These are phyloP conservation scores for Dryocosmus kuriphilus DNA, from an alignment of 2,888 invertebrate species.

Conservation along the genomic window DNA sequence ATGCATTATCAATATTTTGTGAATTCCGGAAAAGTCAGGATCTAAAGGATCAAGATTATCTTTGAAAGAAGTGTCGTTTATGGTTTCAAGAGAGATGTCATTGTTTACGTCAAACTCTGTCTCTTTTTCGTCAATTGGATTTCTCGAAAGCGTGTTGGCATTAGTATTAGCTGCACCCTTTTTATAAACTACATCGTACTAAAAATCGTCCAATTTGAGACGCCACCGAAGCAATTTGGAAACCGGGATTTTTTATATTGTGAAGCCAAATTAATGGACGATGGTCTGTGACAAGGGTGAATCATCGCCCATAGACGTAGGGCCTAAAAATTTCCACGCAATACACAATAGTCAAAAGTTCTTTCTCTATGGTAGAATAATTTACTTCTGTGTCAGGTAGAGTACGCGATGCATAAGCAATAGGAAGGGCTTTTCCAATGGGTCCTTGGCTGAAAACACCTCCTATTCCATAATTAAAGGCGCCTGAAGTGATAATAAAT, in stretches of 20 bases:
- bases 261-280: background rate
- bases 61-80: too few relatives aligned
- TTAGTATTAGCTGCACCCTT: slow-evolving; percentile 62
- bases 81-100: too few relatives aligned
- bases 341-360: slow-evolving; percentile 36
- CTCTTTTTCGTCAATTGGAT: slow-evolving; percentile 37
- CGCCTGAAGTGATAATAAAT: background rate
- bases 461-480: background rate
- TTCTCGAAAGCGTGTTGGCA: slow-evolving; percentile 64
- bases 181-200: slow-evolving; percentile 67
- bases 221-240: slow-evolving; percentile 63
- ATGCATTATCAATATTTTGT: background rate
- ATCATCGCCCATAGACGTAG: slow-evolving; percentile 33
- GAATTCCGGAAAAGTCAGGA: background rate
- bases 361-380: slow-evolving; percentile 35
- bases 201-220: slow-evolving; percentile 63
- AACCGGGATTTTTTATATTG: slow-evolving; percentile 59
- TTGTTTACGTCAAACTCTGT: background rate
- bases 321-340: slow-evolving; percentile 37
- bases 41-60: background rate
- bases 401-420: background rate
- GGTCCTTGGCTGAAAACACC: background rate
- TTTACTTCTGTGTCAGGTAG: background rate
- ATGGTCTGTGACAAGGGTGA: background rate
- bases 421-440: background rate